Evolutionary conservation across 2,113 vertebrate genomes (phyloP).

Genomic region (Tylochromis polylepis): DNA sequence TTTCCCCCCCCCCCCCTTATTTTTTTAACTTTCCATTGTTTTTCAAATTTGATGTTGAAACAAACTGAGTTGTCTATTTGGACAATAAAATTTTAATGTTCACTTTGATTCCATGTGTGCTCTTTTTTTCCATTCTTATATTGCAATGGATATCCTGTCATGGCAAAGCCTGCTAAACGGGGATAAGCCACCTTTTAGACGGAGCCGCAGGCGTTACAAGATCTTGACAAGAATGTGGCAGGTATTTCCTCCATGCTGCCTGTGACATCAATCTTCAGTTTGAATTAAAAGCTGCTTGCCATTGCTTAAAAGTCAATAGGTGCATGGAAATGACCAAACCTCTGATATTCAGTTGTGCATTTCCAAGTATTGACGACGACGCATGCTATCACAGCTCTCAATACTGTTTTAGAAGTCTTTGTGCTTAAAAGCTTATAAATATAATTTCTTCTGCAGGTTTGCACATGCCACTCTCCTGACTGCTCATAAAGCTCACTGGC

Average conservation of each 20-base stretch:
- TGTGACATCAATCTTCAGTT: background rate
- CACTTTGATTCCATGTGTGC: background rate
- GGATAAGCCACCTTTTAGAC: background rate
- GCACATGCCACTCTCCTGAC: background rate
- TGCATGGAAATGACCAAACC: background rate
- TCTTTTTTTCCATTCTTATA: background rate
- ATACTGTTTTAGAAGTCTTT: background rate
- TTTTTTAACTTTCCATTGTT: background rate
- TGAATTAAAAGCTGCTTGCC: no score
- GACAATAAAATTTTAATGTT: constrained; percentile 62
- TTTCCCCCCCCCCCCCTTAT: background rate
- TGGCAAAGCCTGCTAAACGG: background rate
- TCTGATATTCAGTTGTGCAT: background rate
- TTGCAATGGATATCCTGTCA: background rate
- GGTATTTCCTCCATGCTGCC: background rate
- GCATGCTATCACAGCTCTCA: background rate
- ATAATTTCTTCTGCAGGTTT: background rate
- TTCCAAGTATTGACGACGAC: background rate
- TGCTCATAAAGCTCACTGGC: background rate
- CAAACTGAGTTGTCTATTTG: constrained; percentile 64
- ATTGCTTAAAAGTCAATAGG: background rate
- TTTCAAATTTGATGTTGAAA: constrained; percentile 50
- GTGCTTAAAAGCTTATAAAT: background rate
- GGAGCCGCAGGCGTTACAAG: background rate
- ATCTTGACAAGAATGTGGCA: background rate